These are phyloP conservation scores for Lonchura striata DNA, from an alignment of 2,113 vertebrate genomes.

Conservation along the genomic window DNA sequence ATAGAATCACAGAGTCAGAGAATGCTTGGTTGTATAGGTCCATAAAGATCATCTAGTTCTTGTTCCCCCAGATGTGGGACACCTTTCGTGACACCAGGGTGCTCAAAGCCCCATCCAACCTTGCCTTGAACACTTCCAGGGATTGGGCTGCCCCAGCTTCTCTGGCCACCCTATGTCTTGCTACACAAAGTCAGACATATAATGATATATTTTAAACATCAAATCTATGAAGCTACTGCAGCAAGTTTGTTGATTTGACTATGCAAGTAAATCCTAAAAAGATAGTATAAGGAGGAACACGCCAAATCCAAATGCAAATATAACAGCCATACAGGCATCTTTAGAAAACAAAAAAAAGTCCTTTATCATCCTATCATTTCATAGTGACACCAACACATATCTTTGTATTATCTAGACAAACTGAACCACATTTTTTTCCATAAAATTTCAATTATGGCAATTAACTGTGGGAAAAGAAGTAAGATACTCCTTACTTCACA, in stretches of 20 bases:
- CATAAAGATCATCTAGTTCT: neutral
- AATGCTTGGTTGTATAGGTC: neutral
- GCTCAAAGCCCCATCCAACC: neutral
- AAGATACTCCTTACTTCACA: neutral
- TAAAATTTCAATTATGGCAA: neutral
- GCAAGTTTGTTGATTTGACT: neutral
- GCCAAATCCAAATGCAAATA: neutral
- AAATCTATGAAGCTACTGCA: neutral
- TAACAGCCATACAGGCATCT: accelerated
- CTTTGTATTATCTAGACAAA: neutral
- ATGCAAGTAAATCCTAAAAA: neutral
- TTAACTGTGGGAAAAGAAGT: neutral
- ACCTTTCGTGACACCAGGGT: neutral
- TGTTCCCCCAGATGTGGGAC: too few relatives aligned
- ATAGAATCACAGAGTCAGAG: too few relatives aligned
- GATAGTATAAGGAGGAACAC: accelerated
- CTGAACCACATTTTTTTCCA: neutral
- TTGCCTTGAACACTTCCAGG: neutral
- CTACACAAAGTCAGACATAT: neutral
- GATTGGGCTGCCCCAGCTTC: accelerated
- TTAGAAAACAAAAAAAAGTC: neutral
- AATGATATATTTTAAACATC: neutral
- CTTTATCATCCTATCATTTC: neutral
- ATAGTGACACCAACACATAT: neutral
- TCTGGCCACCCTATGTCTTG: neutral